phyloP scores from a whole-genome alignment of 2,888 invertebrate genomes.

The Apamea anceps region DNA sequence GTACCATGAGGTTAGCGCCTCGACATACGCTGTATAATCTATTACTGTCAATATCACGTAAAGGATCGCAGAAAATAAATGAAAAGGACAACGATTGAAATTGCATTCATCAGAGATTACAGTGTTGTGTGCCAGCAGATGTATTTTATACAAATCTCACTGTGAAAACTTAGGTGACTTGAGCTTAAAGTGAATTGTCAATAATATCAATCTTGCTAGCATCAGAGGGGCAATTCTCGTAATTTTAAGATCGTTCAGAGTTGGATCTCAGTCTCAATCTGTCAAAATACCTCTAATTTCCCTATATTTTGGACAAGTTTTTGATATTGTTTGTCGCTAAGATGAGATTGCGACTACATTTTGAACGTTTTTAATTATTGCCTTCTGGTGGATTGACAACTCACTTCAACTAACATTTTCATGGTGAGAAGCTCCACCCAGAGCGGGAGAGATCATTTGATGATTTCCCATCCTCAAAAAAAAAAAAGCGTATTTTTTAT shows the following conservation, averaged over 20 bases:
- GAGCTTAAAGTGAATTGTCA: not conserved
- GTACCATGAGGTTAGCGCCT: not conserved
- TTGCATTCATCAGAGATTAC: slow-evolving; percentile 6
- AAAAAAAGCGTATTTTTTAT: not conserved
- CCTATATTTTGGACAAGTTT: not conserved
- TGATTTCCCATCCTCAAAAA: too few relatives aligned
- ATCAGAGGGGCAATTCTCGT: not conserved
- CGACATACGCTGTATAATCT: slow-evolving; percentile 1
- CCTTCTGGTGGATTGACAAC: not conserved
- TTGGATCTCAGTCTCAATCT: not conserved
- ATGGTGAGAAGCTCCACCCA: not conserved
- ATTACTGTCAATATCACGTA: not conserved
- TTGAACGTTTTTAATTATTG: not conserved
- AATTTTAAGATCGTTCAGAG: not conserved
- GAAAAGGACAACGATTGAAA: not conserved
- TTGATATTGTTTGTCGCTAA: not conserved
- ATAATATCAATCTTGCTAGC: not conserved
- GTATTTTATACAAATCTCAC: not conserved
- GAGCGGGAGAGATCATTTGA: too few relatives aligned
- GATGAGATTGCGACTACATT: not conserved
- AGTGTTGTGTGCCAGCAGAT: not conserved
- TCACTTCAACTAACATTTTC: not conserved
- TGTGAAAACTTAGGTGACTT: not conserved
- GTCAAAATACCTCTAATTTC: not conserved
- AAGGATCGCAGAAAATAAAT: slow-evolving; percentile 5